phyloP scores from a whole-genome alignment of 2,888 invertebrate genomes.

The Oscheius sp. region DNA sequence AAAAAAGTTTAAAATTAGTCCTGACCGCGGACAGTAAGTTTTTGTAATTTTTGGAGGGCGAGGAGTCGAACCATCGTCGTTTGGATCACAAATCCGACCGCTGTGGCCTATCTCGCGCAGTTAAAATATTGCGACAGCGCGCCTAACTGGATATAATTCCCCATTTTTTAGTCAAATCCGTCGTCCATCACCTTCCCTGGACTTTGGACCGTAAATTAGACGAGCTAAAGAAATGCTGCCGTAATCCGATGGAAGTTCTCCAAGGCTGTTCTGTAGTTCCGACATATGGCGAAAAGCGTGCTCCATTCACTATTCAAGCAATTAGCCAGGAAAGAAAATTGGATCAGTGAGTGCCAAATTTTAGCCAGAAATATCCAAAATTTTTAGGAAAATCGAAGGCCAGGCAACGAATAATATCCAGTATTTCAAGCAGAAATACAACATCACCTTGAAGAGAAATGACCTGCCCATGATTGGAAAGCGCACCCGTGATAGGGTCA shows the following conservation, averaged over 20 bases:
- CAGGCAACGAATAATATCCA: neutral
- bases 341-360: neutral
- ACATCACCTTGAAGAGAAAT: neutral
- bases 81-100: too few species aligned
- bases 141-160: neutral
- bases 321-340: too few species aligned
- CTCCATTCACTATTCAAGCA: neutral
- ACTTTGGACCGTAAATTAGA: conserved; percentile 4
- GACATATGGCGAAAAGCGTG: conserved; percentile 7
- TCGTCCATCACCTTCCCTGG: neutral
- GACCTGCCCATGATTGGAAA: conserved; percentile 21
- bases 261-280: neutral
- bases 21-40: conserved; percentile 18
- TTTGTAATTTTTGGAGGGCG: neutral
- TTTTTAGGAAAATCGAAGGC: conserved; percentile 8
- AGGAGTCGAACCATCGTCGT: too few species aligned
- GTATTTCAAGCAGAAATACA: conserved; percentile 2
- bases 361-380: neutral
- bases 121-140: too few species aligned
- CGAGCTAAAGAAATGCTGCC: neutral
- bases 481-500: neutral
- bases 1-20: neutral
- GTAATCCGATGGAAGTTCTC: neutral
- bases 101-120: too few species aligned
- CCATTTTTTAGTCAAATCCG: conserved; percentile 3